Conservation (phyloP, 1,140 invertebrate genomes). For the Drosophila parvula region DNA sequence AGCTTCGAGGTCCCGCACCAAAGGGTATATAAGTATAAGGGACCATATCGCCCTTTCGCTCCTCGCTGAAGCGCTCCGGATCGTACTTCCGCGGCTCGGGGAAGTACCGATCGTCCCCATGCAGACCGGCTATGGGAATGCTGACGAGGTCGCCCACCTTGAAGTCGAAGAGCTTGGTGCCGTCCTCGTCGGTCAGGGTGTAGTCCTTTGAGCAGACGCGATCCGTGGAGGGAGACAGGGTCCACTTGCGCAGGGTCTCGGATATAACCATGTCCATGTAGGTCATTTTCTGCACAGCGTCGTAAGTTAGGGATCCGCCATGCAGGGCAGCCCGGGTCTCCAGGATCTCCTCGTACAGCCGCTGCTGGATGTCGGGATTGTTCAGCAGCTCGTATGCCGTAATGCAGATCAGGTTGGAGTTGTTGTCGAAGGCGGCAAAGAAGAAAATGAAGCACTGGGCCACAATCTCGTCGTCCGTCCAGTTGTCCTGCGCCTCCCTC, state of each 20-base stretch:
- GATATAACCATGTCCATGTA: conserved; percentile 88
- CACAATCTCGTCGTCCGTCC: conserved; percentile 85
- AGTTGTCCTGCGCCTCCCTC: conserved; percentile 70
- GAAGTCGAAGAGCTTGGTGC: conserved; percentile 56
- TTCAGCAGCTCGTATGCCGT: conserved; percentile 85
- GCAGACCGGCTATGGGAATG: conserved; percentile 84
- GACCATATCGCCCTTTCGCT: conserved; percentile 78
- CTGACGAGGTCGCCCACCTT: conserved; percentile 70
- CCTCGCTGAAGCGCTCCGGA: conserved; percentile 85
- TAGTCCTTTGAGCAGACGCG: conserved; percentile 85
- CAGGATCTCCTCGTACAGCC: conserved; percentile 86
- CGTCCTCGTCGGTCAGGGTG: conserved; percentile 64
- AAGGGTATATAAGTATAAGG: conserved; percentile 86
- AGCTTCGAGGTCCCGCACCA: conserved; percentile 86
- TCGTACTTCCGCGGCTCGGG: conserved; percentile 85
- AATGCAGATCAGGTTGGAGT: conserved; percentile 85
- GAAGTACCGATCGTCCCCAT: conserved; percentile 85
- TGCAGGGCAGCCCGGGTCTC: conserved; percentile 74
- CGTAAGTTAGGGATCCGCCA: conserved; percentile 84
- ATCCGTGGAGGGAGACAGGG: conserved; percentile 85
- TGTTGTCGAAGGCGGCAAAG: conserved; percentile 87
- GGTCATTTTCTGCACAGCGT: conserved; percentile 86
- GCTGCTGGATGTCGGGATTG: conserved; percentile 86
- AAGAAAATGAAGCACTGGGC: conserved; percentile 85
- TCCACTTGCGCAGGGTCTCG: conserved; percentile 87